Conservation (phyloP, 1,140 invertebrate genomes). For the Kradibia gibbosae region DNA sequence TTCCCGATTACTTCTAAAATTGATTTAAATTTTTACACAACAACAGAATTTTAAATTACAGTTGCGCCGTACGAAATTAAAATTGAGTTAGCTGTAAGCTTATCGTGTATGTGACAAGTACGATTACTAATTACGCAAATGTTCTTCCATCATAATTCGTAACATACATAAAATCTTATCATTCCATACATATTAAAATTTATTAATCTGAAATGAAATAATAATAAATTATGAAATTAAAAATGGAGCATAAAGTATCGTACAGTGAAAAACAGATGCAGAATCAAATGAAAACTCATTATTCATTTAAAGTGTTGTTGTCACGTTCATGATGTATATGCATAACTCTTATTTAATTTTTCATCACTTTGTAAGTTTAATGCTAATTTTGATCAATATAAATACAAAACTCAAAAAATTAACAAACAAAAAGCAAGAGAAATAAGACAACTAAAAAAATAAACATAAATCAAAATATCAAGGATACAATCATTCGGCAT, state of each 20-base stretch:
- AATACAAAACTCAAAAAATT: background rate
- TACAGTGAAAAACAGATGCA: background rate
- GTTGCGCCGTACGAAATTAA: background rate
- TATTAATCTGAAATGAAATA: background rate
- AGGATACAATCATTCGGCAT: no score
- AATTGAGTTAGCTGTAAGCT: background rate
- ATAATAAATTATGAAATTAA: background rate
- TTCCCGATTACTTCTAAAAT: background rate
- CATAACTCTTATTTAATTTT: constrained; percentile 24
- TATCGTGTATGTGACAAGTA: background rate
- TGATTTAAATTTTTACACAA: background rate
- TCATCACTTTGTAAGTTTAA: background rate
- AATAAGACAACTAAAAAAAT: background rate
- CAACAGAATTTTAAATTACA: background rate
- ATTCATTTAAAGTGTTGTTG: background rate
- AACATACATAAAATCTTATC: background rate
- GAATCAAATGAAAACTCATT: constrained; percentile 11
- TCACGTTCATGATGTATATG: background rate
- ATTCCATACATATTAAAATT: background rate
- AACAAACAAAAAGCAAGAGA: background rate
- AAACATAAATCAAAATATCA: no score
- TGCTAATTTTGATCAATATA: background rate
- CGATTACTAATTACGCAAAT: background rate
- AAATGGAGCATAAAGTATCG: background rate
- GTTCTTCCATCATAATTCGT: background rate